Conservation (phyloP, 2,797 vertebrate genomes). For the Pachyuromys duprasi region DNA sequence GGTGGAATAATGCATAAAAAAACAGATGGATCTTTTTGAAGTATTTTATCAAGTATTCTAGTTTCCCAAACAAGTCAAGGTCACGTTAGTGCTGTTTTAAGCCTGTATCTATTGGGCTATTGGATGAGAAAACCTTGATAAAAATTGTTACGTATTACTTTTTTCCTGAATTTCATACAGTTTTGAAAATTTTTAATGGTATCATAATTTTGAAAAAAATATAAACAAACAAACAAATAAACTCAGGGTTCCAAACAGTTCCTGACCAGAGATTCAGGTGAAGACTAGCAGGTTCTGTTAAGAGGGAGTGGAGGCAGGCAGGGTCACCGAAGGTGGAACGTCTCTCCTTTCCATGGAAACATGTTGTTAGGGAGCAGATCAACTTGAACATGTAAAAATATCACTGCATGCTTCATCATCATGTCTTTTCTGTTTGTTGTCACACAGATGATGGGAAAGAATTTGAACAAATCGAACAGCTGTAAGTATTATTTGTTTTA, state of each 20-base stretch:
- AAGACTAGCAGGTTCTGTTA: neutral
- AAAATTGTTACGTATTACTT: neutral
- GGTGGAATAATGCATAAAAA: too few relatives aligned
- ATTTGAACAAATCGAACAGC: conserved; percentile 85
- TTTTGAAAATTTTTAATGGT: neutral
- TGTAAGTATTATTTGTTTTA: conserved; percentile 85
- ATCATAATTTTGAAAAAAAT: neutral
- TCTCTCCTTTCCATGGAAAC: neutral
- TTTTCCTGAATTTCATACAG: neutral
- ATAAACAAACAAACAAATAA: neutral
- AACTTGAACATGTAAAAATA: neutral
- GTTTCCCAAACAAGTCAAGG: neutral
- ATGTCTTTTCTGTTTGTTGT: conserved; percentile 67
- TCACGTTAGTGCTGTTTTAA: neutral
- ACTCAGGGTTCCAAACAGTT: too few relatives aligned
- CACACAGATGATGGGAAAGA: conserved; percentile 82
- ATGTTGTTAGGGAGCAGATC: neutral
- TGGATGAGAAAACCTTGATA: neutral
- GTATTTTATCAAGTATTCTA: neutral
- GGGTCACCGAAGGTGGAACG: fast-evolving
- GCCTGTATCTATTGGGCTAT: neutral
- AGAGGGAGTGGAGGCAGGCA: fast-evolving
- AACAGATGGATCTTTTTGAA: neutral
- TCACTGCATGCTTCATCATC: neutral
- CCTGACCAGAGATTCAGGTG: neutral